A percentile compares a stretch with the other conserved stretches of the same genome.
Evolutionary conservation across 2,797 vertebrate genomes (phyloP).

Genomic region (Tauraco hartlaubi): DNA sequence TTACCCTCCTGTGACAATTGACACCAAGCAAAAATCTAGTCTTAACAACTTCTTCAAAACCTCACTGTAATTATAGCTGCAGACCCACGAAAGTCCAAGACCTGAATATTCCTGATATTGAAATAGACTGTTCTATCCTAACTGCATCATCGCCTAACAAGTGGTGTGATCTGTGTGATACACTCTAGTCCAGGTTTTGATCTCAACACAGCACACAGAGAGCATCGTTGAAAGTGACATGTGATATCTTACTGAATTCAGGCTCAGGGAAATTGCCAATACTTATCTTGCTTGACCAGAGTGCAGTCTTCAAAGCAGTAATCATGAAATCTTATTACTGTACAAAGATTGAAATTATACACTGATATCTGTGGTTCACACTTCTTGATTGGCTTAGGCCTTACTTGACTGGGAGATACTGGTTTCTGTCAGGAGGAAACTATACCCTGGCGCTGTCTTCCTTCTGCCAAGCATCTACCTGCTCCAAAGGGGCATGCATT

Average conservation of each 20-base stretch:
- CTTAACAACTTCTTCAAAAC: background rate
- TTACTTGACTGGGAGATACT: slow-evolving; percentile 14
- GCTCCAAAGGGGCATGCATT: background rate
- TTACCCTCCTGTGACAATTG: background rate
- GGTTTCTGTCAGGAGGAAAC: slow-evolving; percentile 16
- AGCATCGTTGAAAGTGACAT: slow-evolving; percentile 56
- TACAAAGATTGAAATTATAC: slow-evolving; percentile 72
- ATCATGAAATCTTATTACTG: slow-evolving; percentile 73
- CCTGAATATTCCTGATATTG: slow-evolving; percentile 51
- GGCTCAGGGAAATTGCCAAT: slow-evolving; percentile 66
- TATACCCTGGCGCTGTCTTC: background rate
- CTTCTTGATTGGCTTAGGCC: slow-evolving; percentile 59
- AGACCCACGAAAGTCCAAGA: background rate
- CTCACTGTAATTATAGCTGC: background rate
- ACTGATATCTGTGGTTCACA: slow-evolving; percentile 44
- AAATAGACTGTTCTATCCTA: slow-evolving; percentile 24
- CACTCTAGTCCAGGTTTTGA: slow-evolving; percentile 67
- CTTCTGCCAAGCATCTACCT: background rate
- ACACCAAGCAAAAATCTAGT: background rate
- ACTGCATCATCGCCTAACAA: slow-evolving; percentile 24
- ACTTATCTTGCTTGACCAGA: slow-evolving; percentile 75
- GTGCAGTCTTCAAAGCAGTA: slow-evolving; percentile 66
- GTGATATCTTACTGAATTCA: slow-evolving; percentile 63
- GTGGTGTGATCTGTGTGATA: slow-evolving; percentile 62
- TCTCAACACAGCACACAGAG: slow-evolving; percentile 53